Conservation (phyloP, 2,797 vertebrate species). For the Melanotaenia trifasciata region DNA sequence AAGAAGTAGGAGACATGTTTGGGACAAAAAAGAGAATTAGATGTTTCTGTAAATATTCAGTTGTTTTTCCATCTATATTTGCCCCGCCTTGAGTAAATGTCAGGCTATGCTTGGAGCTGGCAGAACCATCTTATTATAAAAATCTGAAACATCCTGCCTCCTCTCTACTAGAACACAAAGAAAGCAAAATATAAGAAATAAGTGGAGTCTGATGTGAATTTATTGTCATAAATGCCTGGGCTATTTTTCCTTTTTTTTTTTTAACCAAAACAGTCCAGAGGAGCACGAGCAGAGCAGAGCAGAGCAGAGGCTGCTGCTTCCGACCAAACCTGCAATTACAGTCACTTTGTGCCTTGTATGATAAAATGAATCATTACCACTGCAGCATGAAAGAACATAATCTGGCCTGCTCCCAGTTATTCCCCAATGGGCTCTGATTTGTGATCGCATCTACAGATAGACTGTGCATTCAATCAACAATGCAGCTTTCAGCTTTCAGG, state of each 20-base stretch:
- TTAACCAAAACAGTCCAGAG: conserved; percentile 13
- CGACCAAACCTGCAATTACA: conserved; percentile 60
- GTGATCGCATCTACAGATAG: conserved; percentile 76
- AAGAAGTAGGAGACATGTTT: conserved; percentile 16
- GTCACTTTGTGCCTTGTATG: conserved; percentile 55
- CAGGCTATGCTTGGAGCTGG: conserved; percentile 53
- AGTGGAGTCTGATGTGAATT: conserved; percentile 21
- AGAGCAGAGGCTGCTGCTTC: conserved; percentile 37
- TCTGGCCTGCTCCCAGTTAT: conserved; percentile 64
- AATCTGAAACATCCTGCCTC: conserved; percentile 52
- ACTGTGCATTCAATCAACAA: conserved; percentile 77
- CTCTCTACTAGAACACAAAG: conserved; percentile 40
- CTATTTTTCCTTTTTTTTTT: conserved; percentile 11
- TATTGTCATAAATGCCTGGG: conserved; percentile 11
- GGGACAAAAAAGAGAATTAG: conserved; percentile 30
- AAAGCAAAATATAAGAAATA: conserved; percentile 43
- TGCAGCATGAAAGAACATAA: conserved; percentile 71
- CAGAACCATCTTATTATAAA: conserved; percentile 64
- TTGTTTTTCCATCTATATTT: conserved; percentile 57
- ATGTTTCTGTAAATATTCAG: conserved; percentile 62
- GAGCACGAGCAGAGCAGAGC: conserved; percentile 14
- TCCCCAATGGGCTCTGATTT: conserved; percentile 73
- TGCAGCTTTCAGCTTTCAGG: conserved; percentile 70
- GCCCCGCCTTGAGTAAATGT: conserved; percentile 65
- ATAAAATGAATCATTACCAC: conserved; percentile 76